Evolutionary conservation across 2,888 invertebrate species (phyloP).

Genomic region (Drosophila conformis): DNA sequence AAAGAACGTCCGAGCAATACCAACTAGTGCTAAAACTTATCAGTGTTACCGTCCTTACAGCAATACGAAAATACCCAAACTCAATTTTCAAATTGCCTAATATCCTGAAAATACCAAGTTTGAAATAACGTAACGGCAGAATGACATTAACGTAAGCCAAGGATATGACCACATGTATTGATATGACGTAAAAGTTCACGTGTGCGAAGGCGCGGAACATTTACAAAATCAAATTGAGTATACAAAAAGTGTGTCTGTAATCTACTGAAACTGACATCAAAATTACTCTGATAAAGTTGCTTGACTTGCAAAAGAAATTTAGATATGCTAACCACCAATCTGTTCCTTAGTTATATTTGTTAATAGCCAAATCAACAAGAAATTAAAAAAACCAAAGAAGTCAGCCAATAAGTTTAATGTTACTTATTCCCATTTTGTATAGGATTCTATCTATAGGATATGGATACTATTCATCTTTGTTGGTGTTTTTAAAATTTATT

Average conservation of each 20-base stretch:
- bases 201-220: neutral
- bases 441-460: neutral
- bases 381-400: neutral
- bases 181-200: neutral
- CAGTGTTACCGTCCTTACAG: constrained; percentile 42
- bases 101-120: constrained; percentile 30
- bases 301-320: neutral
- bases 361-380: neutral
- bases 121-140: neutral
- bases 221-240: neutral
- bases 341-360: neutral
- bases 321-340: neutral
- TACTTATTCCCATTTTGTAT: neutral
- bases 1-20: constrained; percentile 70
- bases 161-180: neutral
- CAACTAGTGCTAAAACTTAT: constrained; percentile 60
- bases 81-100: neutral
- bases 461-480: neutral
- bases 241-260: neutral
- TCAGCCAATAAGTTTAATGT: neutral
- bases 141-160: neutral
- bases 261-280: neutral
- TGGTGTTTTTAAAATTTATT: neutral
- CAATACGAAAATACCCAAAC: constrained; percentile 7
- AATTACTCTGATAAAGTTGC: neutral